Conservation (phyloP, 1,140 invertebrate species). For the Palaemon carinicauda region DNA sequence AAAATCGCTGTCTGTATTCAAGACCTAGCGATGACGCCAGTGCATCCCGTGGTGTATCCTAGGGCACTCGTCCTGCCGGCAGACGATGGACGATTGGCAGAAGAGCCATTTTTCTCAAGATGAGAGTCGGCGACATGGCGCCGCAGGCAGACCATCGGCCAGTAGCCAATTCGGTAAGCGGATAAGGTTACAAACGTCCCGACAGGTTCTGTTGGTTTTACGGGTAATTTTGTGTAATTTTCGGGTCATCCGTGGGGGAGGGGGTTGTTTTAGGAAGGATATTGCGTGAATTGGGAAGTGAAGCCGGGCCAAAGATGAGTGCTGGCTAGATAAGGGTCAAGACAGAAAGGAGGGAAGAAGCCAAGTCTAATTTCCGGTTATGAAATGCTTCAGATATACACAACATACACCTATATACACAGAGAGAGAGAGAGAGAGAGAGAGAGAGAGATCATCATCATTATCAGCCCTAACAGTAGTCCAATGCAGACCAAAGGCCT, state of each 20-base stretch:
- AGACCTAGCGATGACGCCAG: too few relatives aligned
- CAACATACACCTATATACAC: background rate
- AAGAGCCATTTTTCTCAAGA: background rate
- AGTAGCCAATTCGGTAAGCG: slow-evolving; percentile 2
- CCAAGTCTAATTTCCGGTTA: too few relatives aligned
- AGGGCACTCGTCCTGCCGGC: background rate
- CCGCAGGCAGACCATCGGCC: background rate
- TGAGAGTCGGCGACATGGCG: background rate
- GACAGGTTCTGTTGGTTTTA: slow-evolving; percentile 40
- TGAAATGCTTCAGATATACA: background rate
- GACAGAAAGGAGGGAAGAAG: too few relatives aligned
- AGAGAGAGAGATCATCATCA: too few relatives aligned
- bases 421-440: too few relatives aligned
- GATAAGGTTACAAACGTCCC: slow-evolving; percentile 28
- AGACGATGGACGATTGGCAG: background rate
- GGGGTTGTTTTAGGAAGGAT: too few relatives aligned
- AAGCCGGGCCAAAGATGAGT: too few relatives aligned
- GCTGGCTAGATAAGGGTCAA: too few relatives aligned
- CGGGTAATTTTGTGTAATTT: slow-evolving; percentile 46
- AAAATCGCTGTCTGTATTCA: too few relatives aligned
- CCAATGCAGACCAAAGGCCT: too few relatives aligned
- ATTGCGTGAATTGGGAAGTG: too few relatives aligned
- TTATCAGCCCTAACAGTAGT: too few relatives aligned
- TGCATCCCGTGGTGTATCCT: background rate
- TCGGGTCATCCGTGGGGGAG: slow-evolving; percentile 12